Conservation (phyloP, 2,113 vertebrate species). For the Tychaedon coryphoeus region DNA sequence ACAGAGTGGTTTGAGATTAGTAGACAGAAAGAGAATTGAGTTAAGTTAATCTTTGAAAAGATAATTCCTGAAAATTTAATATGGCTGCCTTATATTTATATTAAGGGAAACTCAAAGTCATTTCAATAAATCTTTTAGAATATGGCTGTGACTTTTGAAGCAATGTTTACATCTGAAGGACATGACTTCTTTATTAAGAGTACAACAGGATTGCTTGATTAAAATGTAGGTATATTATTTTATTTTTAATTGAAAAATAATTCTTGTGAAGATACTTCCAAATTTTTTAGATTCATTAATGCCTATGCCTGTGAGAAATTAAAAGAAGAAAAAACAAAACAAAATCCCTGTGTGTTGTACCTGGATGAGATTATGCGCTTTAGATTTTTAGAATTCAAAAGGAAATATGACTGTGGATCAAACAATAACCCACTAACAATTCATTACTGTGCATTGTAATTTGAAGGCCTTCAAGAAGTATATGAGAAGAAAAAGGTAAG, state of each 20-base stretch:
- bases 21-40: neutral
- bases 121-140: slow-evolving; percentile 67
- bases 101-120: slow-evolving; percentile 50
- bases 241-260: slow-evolving; percentile 40
- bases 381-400: neutral
- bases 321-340: neutral
- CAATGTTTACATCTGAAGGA: slow-evolving; percentile 54
- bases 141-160: slow-evolving; percentile 34
- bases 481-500: neutral
- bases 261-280: slow-evolving; percentile 28
- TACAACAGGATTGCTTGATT: slow-evolving; percentile 30
- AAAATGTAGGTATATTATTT: slow-evolving; percentile 23
- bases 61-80: slow-evolving; percentile 48
- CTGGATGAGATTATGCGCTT: neutral
- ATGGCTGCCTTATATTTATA: slow-evolving; percentile 47
- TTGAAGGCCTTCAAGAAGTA: neutral
- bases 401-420: neutral
- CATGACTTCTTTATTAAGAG: slow-evolving; percentile 17
- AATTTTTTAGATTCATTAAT: slow-evolving; percentile 11
- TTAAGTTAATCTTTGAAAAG: slow-evolving; percentile 44
- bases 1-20: neutral
- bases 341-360: neutral
- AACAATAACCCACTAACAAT: neutral
- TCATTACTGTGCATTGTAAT: neutral
- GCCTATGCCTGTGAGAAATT: neutral